These are phyloP conservation scores for Ornithorhynchus anatinus DNA, from an alignment of 2,113 vertebrate genomes.

Conservation along the genomic window DNA sequence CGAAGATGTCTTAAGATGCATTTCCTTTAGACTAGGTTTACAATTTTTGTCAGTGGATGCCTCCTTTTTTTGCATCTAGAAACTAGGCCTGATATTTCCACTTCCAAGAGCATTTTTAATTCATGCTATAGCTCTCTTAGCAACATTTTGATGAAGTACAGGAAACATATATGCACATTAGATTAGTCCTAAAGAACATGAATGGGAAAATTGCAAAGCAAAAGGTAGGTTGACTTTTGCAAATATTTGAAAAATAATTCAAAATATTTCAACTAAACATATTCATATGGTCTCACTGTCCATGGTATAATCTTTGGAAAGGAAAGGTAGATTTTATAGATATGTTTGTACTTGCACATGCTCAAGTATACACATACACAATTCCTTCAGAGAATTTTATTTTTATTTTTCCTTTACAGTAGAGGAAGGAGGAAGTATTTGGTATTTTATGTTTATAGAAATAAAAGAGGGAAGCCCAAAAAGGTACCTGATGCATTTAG, in stretches of 20 bases:
- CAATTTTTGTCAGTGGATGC: too few relatives aligned
- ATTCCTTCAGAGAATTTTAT: neutral
- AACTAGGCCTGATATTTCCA: too few relatives aligned
- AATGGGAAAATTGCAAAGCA: neutral
- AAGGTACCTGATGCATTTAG: too few relatives aligned
- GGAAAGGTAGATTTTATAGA: too few relatives aligned
- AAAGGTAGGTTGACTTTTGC: neutral
- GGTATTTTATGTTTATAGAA: neutral
- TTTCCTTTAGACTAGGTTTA: too few relatives aligned
- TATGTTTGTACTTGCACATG: too few relatives aligned
- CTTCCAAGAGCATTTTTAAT: too few relatives aligned
- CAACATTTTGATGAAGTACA: too few relatives aligned
- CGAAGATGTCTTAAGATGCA: too few relatives aligned
- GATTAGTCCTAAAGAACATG: neutral
- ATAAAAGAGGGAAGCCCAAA: neutral
- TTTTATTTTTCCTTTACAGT: neutral
- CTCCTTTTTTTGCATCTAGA: too few relatives aligned
- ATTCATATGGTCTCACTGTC: neutral
- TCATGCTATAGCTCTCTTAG: too few relatives aligned
- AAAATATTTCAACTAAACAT: neutral
- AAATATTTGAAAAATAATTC: neutral
- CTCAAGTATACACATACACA: neutral
- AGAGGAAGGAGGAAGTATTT: neutral
- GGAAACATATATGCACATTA: neutral
- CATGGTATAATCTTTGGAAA: too few relatives aligned